Conservation (phyloP, 1,140 invertebrate species). For the Catajapyx aquilonaris region DNA sequence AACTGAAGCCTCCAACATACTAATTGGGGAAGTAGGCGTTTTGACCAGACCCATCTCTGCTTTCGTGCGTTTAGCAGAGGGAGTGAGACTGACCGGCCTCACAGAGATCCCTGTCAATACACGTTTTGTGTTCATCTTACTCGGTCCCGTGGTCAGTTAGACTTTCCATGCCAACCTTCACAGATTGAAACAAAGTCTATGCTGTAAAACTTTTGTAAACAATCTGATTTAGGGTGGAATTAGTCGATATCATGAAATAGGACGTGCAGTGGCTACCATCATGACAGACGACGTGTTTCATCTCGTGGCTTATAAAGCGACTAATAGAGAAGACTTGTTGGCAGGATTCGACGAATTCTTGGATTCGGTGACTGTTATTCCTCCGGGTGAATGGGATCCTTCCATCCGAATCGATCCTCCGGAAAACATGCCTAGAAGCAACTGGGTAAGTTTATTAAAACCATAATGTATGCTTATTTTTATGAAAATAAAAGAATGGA, state of each 20-base stretch:
- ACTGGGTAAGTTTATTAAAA: neutral
- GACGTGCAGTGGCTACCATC: constrained; percentile 18
- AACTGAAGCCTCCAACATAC: constrained; percentile 19
- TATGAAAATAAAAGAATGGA: neutral
- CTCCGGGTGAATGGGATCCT: constrained; percentile 22
- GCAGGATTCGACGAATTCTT: constrained; percentile 21
- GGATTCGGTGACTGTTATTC: constrained; percentile 20
- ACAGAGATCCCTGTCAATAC: constrained; percentile 20
- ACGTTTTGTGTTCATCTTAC: constrained; percentile 19
- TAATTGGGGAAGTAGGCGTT: constrained; percentile 18
- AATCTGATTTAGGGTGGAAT: constrained; percentile 4
- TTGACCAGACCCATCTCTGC: constrained; percentile 15
- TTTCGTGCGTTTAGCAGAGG: constrained; percentile 16
- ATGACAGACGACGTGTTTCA: constrained; percentile 21
- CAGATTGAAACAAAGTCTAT: neutral
- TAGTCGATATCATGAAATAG: constrained; percentile 15
- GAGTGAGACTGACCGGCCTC: constrained; percentile 16
- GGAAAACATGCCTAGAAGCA: neutral
- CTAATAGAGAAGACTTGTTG: constrained; percentile 16
- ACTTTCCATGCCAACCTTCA: neutral
- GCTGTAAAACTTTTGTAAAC: neutral
- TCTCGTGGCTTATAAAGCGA: constrained; percentile 16
- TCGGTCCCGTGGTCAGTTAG: constrained; percentile 14
- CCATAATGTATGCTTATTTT: neutral
- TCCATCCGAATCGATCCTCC: constrained; percentile 19